Evolutionary conservation across 2,888 invertebrate genomes (phyloP).

Genomic region (Trichopria drosophilae): DNA sequence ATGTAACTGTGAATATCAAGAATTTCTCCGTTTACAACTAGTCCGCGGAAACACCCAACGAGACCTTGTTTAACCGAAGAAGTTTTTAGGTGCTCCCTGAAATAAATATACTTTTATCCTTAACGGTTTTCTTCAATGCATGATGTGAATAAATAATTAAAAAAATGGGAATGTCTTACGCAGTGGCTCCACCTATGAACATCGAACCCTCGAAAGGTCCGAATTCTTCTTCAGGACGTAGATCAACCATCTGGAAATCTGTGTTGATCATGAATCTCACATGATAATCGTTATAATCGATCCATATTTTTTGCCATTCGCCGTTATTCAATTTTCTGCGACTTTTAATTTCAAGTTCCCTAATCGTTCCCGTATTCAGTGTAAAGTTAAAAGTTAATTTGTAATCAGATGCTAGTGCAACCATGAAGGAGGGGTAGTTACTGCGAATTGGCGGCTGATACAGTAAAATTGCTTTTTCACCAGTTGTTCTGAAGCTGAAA

Average conservation of each 20-base stretch:
- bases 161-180: slow-evolving; percentile 64
- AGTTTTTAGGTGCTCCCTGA: slow-evolving; percentile 77
- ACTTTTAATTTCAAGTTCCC: slow-evolving; percentile 81
- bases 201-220: slow-evolving; percentile 91
- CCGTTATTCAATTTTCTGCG: slow-evolving; percentile 83
- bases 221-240: slow-evolving; percentile 83
- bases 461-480: slow-evolving; percentile 83
- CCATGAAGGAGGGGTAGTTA: slow-evolving; percentile 90
- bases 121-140: neutral
- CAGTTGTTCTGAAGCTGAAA: slow-evolving; percentile 90
- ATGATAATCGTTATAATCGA: slow-evolving; percentile 92
- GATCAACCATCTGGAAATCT: slow-evolving; percentile 84
- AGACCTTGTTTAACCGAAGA: slow-evolving; percentile 84
- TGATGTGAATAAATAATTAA: slow-evolving; percentile 1
- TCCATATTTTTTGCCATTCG: slow-evolving; percentile 95
- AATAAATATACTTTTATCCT: neutral
- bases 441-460: slow-evolving; percentile 89
- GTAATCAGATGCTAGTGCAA: slow-evolving; percentile 81
- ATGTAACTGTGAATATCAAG: slow-evolving; percentile 90
- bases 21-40: slow-evolving; percentile 89
- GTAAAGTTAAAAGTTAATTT: slow-evolving; percentile 89
- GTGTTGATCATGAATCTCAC: slow-evolving; percentile 91
- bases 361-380: slow-evolving; percentile 78
- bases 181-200: slow-evolving; percentile 91
- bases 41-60: slow-evolving; percentile 90